These are phyloP conservation scores for Silurus aristotelis DNA, from an alignment of 2,797 vertebrate genomes.

Conservation along the genomic window DNA sequence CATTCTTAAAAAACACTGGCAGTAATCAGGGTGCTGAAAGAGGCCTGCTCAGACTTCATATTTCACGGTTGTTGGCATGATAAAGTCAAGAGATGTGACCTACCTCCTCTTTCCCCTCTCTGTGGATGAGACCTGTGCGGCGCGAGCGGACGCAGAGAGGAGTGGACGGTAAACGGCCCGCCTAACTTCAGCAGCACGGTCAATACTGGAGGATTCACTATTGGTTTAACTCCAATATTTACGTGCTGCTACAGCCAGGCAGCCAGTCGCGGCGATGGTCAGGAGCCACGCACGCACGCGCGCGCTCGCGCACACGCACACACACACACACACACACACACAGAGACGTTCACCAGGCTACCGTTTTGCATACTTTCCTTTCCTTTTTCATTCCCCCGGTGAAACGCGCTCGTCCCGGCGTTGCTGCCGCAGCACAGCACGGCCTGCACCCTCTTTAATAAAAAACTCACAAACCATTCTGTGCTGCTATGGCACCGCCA, in stretches of 20 bases:
- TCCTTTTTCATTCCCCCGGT: neutral
- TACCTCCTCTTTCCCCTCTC: constrained; percentile 32
- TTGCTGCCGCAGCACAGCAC: constrained; percentile 97
- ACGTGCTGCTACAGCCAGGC: constrained; percentile 99
- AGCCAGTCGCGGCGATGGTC: constrained; percentile 68
- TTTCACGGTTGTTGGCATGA: constrained; percentile 1
- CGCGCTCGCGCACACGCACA: neutral
- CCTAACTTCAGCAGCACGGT: constrained; percentile 91
- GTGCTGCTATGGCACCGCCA: constrained; percentile 98
- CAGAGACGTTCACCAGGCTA: constrained; percentile 18
- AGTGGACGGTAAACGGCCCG: constrained; percentile 65
- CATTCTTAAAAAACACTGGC: neutral
- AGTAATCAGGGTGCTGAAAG: constrained; percentile 12
- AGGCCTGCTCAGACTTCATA: neutral
- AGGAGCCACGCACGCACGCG: constrained; percentile 23
- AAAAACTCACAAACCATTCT: constrained; percentile 99
- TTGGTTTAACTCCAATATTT: constrained; percentile 98
- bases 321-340: neutral
- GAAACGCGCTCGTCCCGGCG: constrained; percentile 74
- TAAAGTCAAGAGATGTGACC: constrained; percentile 23
- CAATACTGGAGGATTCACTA: constrained; percentile 87
- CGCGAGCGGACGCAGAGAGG: constrained; percentile 12
- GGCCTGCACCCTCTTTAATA: constrained; percentile 90
- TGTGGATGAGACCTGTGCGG: constrained; percentile 24
- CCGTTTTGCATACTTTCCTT: constrained; percentile 43